Evolutionary conservation across 2,113 vertebrate species (phyloP), one percentile per base, ranked within the genome.

Genomic region (Neotoma lepida): DNA sequence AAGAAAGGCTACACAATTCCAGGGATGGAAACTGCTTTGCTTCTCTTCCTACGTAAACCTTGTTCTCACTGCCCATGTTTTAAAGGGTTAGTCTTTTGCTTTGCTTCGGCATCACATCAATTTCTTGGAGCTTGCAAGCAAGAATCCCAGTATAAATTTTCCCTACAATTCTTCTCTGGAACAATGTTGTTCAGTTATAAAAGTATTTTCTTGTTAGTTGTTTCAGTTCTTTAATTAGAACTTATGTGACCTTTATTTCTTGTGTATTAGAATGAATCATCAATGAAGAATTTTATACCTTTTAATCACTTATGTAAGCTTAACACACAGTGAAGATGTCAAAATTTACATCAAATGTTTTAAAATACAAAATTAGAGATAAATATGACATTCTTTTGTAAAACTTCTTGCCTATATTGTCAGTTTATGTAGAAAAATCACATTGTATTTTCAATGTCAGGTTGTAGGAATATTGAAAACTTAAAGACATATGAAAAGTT

Each of bases 321-420:
- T 58, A 5, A 33, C 1, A 41, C 0, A 63, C 0, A 46, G 9
- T 28, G n/a, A 76, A 56, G 15, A 68, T 51, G 5, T 90, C 49
- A 80, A 49, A 93, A 68, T 41, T 22, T 77, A 46, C 77, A 89
- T 84, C 26, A 92, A 92, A 86, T 33, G 33, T 56, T 66, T 94
- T 54, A 63, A 93, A 93, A 46, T 49, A 41, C 30, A 56, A 91
- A 91, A 76, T 70, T 14, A 77, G 1, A 82, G 8, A 39, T 14
- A 68, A 89, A 10, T 7, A 61, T 85, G n/a, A 76, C 22, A 92
- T 24, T 77, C 3, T 26, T 78, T 68, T 76, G 1, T 66, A 6
- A 88, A 93, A 70, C 54, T n/a, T n/a, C 26, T 41, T 15, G 2
- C 70, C 35, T 71, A 15, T 26, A 30, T 78, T 30, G 54, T 74